Percentiles rank a stretch among this genome's conserved stretches.
These are phyloP conservation scores for Pocillopora meandrina DNA, from an alignment of 92 coral and sea anemone genomes.

Conservation along the genomic window DNA sequence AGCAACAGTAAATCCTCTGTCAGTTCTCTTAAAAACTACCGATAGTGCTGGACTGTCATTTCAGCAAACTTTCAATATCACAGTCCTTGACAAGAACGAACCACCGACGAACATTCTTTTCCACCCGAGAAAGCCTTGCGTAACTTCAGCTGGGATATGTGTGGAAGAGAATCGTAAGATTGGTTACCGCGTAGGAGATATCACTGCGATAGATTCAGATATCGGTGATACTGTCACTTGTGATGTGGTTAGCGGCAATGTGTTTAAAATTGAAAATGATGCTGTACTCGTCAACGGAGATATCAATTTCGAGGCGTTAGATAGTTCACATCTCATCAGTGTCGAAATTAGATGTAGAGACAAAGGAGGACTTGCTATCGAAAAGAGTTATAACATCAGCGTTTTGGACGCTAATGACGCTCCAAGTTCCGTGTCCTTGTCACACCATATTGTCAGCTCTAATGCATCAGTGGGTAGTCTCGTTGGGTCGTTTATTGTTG, in stretches of 20 bases:
- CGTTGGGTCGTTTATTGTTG: slow-evolving; percentile 58
- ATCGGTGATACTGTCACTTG: slow-evolving; percentile 49
- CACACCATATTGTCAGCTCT: slow-evolving; percentile 62
- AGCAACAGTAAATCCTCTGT: slow-evolving; percentile 23
- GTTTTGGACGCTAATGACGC: slow-evolving; percentile 64
- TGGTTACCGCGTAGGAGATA: slow-evolving; percentile 63
- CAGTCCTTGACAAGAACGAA: slow-evolving; percentile 66
- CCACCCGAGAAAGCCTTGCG: slow-evolving; percentile 31
- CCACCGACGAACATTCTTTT: slow-evolving; percentile 46
- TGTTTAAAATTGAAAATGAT: slow-evolving; percentile 40
- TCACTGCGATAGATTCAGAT: slow-evolving; percentile 61
- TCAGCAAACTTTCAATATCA: slow-evolving; percentile 47
- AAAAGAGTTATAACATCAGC: slow-evolving; percentile 45
- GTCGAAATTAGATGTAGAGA: slow-evolving; percentile 58
- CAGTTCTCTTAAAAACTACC: slow-evolving; percentile 34
- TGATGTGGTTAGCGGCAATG: slow-evolving; percentile 55
- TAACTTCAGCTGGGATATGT: slow-evolving; percentile 31
- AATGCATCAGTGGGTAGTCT: slow-evolving; percentile 64
- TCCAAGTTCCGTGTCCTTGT: slow-evolving; percentile 51
- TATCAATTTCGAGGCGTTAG: slow-evolving; percentile 64
- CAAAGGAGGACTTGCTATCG: slow-evolving; percentile 52
- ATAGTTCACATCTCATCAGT: slow-evolving; percentile 38
- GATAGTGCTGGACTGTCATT: slow-evolving; percentile 59
- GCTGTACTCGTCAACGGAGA: slow-evolving; percentile 57
- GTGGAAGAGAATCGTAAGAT: slow-evolving; percentile 59